Percentiles rank a stretch among this genome's conserved stretches.
Conservation (phyloP, 2,797 vertebrate genomes). For the Pampus argenteus region DNA sequence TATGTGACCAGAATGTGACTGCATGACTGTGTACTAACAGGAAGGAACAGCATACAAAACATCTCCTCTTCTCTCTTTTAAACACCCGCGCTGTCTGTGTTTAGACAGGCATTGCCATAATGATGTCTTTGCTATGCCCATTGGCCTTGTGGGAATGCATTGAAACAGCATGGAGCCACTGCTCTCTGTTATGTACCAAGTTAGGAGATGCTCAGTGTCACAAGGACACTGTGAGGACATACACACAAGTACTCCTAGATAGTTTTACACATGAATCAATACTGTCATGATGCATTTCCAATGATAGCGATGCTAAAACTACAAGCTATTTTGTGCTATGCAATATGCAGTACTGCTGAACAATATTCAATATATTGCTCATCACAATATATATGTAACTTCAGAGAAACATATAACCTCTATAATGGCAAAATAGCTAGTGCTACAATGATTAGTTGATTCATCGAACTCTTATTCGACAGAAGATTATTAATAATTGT, state of each 20-base stretch:
- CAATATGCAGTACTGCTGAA: constrained; percentile 2
- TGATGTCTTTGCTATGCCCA: constrained; percentile 68
- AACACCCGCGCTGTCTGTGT: constrained; percentile 48
- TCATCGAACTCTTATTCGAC: too few relatives aligned
- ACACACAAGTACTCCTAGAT: neutral
- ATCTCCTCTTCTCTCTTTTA: constrained; percentile 33
- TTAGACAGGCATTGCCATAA: constrained; percentile 73
- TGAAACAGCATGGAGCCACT: constrained; percentile 71
- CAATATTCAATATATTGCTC: neutral
- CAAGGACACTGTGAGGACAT: constrained; percentile 41
- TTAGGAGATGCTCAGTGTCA: constrained; percentile 46
- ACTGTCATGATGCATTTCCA: neutral
- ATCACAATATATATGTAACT: neutral
- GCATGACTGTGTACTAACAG: constrained; percentile 40
- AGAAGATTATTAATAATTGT: too few relatives aligned
- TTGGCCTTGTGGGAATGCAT: constrained; percentile 69
- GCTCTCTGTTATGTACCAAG: constrained; percentile 56
- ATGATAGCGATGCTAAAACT: neutral
- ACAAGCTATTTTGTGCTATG: neutral
- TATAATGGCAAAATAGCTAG: neutral
- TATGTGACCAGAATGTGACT: constrained; percentile 34
- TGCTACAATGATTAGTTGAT: too few relatives aligned
- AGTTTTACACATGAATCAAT: neutral
- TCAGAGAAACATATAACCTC: neutral
- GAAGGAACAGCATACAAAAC: constrained; percentile 31